A percentile compares a stretch with the other conserved stretches of the same genome.
Evolutionary conservation across 2,797 vertebrate genomes (phyloP).

Genomic region (Cryptoprocta ferox): DNA sequence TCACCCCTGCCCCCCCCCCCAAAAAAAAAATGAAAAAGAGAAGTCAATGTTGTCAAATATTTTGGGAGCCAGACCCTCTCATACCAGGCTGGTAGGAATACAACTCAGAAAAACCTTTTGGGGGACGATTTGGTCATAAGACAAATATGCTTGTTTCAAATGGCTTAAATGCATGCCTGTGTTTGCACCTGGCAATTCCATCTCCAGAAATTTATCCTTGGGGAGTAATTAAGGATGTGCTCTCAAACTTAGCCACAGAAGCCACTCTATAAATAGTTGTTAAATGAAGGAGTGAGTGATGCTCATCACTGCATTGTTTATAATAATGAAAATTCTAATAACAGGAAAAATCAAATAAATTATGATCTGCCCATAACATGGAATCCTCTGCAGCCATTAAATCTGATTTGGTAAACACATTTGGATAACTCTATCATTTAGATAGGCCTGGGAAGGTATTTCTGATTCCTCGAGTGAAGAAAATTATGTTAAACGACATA

Average conservation of each 20-base stretch:
- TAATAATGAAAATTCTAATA: conserved; percentile 49
- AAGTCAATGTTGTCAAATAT: not conserved
- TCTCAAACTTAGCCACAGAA: not conserved
- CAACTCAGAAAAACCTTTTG: not conserved
- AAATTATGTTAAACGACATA: conserved; percentile 41
- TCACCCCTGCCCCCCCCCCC: not conserved
- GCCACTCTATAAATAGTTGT: conserved; percentile 51
- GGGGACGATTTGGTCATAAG: not conserved
- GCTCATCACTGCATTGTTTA: conserved; percentile 2
- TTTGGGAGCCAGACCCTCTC: not conserved
- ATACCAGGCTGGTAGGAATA: not conserved
- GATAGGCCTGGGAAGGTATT: conserved; percentile 38
- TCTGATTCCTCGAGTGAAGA: conserved; percentile 53
- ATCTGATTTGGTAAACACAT: conserved; percentile 19
- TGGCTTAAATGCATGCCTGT: not conserved
- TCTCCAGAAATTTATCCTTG: not conserved
- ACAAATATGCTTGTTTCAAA: not conserved
- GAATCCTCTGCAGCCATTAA: conserved; percentile 14
- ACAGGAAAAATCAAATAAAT: not conserved
- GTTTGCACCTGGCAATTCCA: conserved; percentile 8
- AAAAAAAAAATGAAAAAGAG: no score
- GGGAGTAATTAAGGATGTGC: conserved; percentile 49
- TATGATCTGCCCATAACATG: not conserved
- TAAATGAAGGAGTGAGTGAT: not conserved
- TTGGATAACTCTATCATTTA: conserved; percentile 18